These are phyloP conservation scores for Distichodus sexfasciatus DNA, from an alignment of 2,797 vertebrate genomes.

Conservation along the genomic window DNA sequence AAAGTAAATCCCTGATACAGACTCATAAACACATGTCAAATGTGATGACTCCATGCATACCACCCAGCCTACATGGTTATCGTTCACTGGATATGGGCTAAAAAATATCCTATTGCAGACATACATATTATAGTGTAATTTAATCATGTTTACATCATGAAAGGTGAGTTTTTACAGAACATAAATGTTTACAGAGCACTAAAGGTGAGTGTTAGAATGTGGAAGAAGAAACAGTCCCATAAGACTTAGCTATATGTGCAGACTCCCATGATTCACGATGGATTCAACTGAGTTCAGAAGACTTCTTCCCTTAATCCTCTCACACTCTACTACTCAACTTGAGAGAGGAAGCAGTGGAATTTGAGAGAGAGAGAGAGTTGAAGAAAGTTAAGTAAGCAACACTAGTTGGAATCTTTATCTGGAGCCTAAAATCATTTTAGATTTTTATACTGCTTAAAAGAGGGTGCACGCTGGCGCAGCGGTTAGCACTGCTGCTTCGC, in stretches of 20 bases:
- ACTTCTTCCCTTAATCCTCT: slow-evolving; percentile 36
- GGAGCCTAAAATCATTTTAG: too few relatives aligned
- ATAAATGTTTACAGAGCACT: neutral
- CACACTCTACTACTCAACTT: slow-evolving; percentile 15
- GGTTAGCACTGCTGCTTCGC: too few relatives aligned
- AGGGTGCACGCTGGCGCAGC: too few relatives aligned
- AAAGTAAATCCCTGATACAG: slow-evolving; percentile 36
- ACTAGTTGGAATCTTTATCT: too few relatives aligned
- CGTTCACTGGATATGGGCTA: neutral
- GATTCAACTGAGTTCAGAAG: slow-evolving; percentile 33
- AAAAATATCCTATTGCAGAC: too few relatives aligned
- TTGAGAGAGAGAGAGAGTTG: slow-evolving; percentile 17
- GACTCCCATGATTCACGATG: slow-evolving; percentile 22
- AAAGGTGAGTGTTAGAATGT: neutral
- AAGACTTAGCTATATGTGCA: slow-evolving; percentile 25
- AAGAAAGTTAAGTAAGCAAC: slow-evolving; percentile 5
- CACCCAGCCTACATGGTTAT: neutral
- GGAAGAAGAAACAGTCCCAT: slow-evolving; percentile 10
- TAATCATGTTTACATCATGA: neutral
- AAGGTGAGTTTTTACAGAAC: too few relatives aligned
- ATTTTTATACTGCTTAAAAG: too few relatives aligned
- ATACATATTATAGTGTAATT: neutral
- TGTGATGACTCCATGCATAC: slow-evolving; percentile 1
- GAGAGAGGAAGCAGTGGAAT: slow-evolving; percentile 1
- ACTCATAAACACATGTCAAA: slow-evolving; percentile 45